Evolutionary conservation across 2,797 vertebrate species (phyloP).

Genomic region (Pogonophryne albipinna): DNA sequence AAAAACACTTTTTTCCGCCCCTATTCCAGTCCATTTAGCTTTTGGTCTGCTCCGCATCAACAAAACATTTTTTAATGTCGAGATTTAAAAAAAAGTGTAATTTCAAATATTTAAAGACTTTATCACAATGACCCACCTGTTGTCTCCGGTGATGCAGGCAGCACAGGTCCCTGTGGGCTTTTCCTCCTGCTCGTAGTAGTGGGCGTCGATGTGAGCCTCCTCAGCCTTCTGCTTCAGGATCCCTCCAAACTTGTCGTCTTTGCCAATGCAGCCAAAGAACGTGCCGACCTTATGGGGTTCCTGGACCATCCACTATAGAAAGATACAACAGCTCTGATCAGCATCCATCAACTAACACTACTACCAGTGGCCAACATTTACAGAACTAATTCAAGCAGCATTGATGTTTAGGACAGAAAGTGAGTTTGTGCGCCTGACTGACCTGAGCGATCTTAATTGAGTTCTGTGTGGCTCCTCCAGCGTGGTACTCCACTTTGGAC

Average conservation of each 20-base stretch:
- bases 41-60: too few species aligned
- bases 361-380: too few species aligned
- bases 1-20: too few species aligned
- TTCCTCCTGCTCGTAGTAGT: constrained; percentile 95
- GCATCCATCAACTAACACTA: neutral
- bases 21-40: too few species aligned
- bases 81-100: too few species aligned
- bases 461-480: constrained; percentile 98
- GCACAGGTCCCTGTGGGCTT: constrained; percentile 97
- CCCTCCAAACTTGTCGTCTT: constrained; percentile 95
- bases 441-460: constrained; percentile 99
- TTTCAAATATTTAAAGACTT: too few species aligned
- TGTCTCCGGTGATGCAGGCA: constrained; percentile 95
- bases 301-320: constrained; percentile 97
- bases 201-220: constrained; percentile 93
- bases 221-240: constrained; percentile 95
- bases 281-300: constrained; percentile 93
- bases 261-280: constrained; percentile 98
- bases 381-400: neutral
- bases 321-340: constrained; percentile 19
- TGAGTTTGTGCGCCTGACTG: constrained; percentile 61
- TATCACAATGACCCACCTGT: constrained; percentile 84
- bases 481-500: constrained; percentile 97
- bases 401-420: neutral
- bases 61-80: too few species aligned